Percentiles rank a stretch among this genome's conserved stretches.
phyloP scores from a whole-genome alignment of 2,113 vertebrate genomes.

The Paracanthobrama guichenoti region DNA sequence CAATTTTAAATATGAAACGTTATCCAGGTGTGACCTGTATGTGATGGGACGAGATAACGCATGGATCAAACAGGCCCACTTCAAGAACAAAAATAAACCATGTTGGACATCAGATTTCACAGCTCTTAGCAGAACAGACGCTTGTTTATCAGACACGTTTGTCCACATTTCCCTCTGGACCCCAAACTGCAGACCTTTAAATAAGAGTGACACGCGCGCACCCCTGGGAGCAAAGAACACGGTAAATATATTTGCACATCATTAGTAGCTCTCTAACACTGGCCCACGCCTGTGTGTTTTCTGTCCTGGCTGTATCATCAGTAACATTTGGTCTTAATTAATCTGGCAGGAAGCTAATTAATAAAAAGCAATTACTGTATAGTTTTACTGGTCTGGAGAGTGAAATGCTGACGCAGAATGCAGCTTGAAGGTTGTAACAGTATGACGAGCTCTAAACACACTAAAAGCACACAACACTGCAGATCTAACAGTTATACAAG shows the following conservation, averaged over 20 bases:
- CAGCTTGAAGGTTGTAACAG: neutral
- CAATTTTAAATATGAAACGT: no score
- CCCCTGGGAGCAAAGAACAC: slow-evolving; percentile 35
- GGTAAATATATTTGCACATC: slow-evolving; percentile 78
- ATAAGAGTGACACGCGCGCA: slow-evolving; percentile 32
- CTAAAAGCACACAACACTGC: neutral
- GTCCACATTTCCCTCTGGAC: slow-evolving; percentile 7
- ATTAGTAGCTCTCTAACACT: slow-evolving; percentile 60
- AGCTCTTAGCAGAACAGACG: slow-evolving; percentile 26
- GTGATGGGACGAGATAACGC: neutral
- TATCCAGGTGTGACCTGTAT: neutral
- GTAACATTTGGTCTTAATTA: slow-evolving; percentile 43
- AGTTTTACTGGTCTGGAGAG: neutral
- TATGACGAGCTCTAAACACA: slow-evolving; percentile 16
- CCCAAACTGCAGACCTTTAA: slow-evolving; percentile 26
- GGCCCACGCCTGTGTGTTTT: neutral
- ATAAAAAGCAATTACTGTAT: slow-evolving; percentile 47
- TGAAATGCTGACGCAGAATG: slow-evolving; percentile 37
- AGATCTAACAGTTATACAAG: neutral
- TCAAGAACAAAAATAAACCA: neutral
- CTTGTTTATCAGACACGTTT: slow-evolving; percentile 16
- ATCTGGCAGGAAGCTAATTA: slow-evolving; percentile 47
- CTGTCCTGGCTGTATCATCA: slow-evolving; percentile 10
- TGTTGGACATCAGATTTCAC: slow-evolving; percentile 19
- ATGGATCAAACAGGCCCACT: neutral